Conservation (phyloP, 2,797 vertebrate species). For the Ctenochaetus hawaiiensis region DNA sequence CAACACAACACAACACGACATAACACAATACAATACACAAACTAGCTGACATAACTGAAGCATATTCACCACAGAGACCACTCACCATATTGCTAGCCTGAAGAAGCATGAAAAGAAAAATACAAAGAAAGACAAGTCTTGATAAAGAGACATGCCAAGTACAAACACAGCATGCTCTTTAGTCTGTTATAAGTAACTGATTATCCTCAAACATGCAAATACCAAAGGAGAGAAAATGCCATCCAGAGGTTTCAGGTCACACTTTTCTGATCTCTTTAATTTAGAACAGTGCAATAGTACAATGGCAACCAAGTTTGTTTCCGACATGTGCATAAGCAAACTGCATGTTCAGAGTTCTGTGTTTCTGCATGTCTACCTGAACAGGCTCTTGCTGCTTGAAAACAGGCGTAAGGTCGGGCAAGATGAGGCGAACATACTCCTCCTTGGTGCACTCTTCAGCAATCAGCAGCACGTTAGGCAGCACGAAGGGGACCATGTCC, state of each 20-base stretch:
- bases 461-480: slow-evolving; percentile 97
- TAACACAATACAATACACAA: slow-evolving; percentile 13
- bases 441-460: slow-evolving; percentile 99
- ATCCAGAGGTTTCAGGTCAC: slow-evolving; percentile 11
- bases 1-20: background rate
- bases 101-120: slow-evolving; percentile 88
- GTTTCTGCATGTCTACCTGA: slow-evolving; percentile 86
- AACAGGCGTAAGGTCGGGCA: slow-evolving; percentile 96
- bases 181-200: slow-evolving; percentile 17
- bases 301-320: background rate
- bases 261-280: background rate
- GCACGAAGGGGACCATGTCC: slow-evolving; percentile 98
- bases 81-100: slow-evolving; percentile 99
- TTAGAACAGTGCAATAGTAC: background rate
- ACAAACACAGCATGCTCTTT: slow-evolving; percentile 43
- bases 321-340: background rate
- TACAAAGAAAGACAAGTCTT: slow-evolving; percentile 78
- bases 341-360: background rate
- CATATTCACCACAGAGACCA: slow-evolving; percentile 76
- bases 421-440: slow-evolving; percentile 92
- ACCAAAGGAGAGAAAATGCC: background rate
- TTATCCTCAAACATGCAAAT: slow-evolving; percentile 1
- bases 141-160: slow-evolving; percentile 39
- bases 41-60: slow-evolving; percentile 26
- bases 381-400: slow-evolving; percentile 98